Conservation (phyloP, 2,888 invertebrate genomes). For the Tricholauxania praeusta region DNA sequence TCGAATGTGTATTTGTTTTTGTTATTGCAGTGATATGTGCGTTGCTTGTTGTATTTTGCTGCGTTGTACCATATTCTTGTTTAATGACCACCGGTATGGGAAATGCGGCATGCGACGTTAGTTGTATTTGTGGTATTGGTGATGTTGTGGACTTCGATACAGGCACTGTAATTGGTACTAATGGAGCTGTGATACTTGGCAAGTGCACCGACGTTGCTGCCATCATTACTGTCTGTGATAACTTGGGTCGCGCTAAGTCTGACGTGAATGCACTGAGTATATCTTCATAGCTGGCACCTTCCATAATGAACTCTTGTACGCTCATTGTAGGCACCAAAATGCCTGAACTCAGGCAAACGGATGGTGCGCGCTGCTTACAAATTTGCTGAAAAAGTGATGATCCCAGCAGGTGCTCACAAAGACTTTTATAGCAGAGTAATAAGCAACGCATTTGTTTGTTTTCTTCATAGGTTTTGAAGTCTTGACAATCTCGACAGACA, state of each 20-base stretch:
- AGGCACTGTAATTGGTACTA: conserved; percentile 40
- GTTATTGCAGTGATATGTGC: conserved; percentile 22
- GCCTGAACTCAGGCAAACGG: conserved; percentile 57
- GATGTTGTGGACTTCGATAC: conserved; percentile 37
- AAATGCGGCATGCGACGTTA: conserved; percentile 24
- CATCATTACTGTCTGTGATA: conserved; percentile 70
- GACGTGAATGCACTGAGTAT: conserved; percentile 78
- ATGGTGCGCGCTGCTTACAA: conserved; percentile 44
- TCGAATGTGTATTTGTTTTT: conserved; percentile 10
- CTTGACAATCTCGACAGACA: conserved; percentile 86
- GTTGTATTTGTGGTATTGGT: conserved; percentile 35
- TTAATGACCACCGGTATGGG: conserved; percentile 11
- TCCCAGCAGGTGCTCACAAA: conserved; percentile 85
- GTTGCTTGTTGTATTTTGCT: conserved; percentile 18
- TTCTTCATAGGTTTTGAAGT: conserved; percentile 83
- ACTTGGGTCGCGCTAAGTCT: conserved; percentile 72
- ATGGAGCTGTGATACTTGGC: conserved; percentile 53
- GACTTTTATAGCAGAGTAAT: conserved; percentile 88
- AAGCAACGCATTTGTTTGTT: conserved; percentile 85
- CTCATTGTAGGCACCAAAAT: conserved; percentile 64
- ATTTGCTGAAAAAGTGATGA: conserved; percentile 74
- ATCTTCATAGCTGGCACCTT: conserved; percentile 83
- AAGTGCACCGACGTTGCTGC: conserved; percentile 61
- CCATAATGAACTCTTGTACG: conserved; percentile 76
- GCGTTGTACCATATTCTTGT: conserved; percentile 29